Conservation (phyloP, 2,888 invertebrate genomes). For the Apotomis turbidana region DNA sequence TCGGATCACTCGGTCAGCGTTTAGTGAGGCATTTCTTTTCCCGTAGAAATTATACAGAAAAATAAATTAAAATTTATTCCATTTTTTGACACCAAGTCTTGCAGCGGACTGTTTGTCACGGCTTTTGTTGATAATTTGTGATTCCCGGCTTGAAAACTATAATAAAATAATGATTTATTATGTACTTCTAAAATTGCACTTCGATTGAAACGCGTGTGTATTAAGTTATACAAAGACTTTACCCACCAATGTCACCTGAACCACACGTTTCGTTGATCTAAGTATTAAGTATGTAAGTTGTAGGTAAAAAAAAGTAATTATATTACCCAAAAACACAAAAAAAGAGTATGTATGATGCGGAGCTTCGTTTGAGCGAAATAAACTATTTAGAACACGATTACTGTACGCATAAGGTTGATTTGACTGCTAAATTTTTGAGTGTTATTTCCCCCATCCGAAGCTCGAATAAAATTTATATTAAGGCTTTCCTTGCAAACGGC, state of each 20-base stretch:
- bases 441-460: constrained; percentile 71
- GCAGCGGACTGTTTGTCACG: constrained; percentile 42
- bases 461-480: constrained; percentile 66
- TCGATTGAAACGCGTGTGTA: constrained; percentile 65
- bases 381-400: constrained; percentile 46
- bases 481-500: constrained; percentile 72
- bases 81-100: constrained; percentile 32
- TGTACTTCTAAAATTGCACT: constrained; percentile 59
- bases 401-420: constrained; percentile 57
- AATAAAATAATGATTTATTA: constrained; percentile 48
- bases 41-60: constrained; percentile 37
- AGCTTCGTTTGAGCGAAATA: constrained; percentile 75
- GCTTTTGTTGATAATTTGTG: constrained; percentile 59
- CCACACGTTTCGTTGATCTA: constrained; percentile 80
- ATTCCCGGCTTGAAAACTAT: constrained; percentile 51
- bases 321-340: constrained; percentile 68
- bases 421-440: constrained; percentile 53
- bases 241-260: constrained; percentile 81
- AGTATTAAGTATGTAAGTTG: constrained; percentile 82
- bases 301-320: constrained; percentile 73
- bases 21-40: constrained; percentile 45
- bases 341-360: constrained; percentile 65
- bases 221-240: constrained; percentile 72
- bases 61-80: constrained; percentile 31
- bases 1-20: constrained; percentile 32